phyloP scores from a whole-genome alignment of 2,888 invertebrate species.

The Bugulina stolonifera region DNA sequence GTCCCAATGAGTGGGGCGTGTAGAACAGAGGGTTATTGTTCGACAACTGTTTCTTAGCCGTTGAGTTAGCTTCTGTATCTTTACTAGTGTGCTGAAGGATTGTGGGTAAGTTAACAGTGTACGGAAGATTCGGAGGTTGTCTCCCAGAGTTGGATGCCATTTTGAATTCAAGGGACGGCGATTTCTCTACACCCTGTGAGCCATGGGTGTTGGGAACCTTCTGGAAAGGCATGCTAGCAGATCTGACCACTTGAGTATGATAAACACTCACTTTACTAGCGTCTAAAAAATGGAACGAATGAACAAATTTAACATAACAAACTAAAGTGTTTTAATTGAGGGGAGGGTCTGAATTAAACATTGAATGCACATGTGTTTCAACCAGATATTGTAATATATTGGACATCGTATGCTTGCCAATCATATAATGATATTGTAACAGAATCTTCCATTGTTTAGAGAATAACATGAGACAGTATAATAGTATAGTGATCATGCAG shows the following conservation, averaged over 20 bases:
- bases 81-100: not conserved
- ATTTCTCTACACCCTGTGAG: not conserved
- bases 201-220: not conserved
- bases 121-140: not conserved
- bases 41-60: not conserved
- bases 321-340: too few relatives aligned
- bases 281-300: too few relatives aligned
- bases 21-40: not conserved
- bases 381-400: too few relatives aligned
- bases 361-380: too few relatives aligned
- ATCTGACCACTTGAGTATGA: slow-evolving; percentile 9
- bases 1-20: not conserved
- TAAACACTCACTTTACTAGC: not conserved
- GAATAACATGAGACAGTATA: too few relatives aligned
- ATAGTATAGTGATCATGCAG: too few relatives aligned
- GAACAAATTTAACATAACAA: too few relatives aligned
- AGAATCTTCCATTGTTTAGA: too few relatives aligned
- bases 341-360: too few relatives aligned
- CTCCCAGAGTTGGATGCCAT: not conserved
- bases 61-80: not conserved
- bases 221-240: slow-evolving; percentile 19
- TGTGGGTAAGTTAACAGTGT: too few relatives aligned
- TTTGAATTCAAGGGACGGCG: not conserved
- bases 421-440: too few relatives aligned
- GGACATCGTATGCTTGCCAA: too few relatives aligned